phyloP scores from a whole-genome alignment of 2,113 vertebrate genomes.

The Charadrius vociferus region DNA sequence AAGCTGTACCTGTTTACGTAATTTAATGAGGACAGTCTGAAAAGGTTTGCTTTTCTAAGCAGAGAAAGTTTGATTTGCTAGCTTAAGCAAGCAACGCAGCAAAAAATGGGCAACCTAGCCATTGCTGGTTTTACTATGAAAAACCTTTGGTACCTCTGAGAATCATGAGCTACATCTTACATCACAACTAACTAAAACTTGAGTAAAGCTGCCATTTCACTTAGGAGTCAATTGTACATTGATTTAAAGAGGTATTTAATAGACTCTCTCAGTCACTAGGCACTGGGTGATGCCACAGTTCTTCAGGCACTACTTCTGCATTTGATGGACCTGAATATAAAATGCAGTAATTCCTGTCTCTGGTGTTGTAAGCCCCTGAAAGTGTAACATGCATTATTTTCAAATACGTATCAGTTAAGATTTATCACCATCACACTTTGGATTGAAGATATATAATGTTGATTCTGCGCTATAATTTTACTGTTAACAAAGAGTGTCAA shows the following conservation, averaged over 20 bases:
- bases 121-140: neutral
- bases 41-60: neutral
- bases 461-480: neutral
- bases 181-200: neutral
- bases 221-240: neutral
- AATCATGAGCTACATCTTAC: neutral
- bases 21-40: neutral
- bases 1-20: neutral
- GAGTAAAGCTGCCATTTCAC: neutral
- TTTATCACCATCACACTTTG: neutral
- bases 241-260: neutral
- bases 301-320: neutral
- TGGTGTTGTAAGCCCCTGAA: neutral
- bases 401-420: neutral
- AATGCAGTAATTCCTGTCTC: neutral
- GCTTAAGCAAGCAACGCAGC: neutral
- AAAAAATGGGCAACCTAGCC: neutral
- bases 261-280: neutral
- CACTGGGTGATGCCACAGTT: neutral
- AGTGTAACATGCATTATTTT: rapidly evolving
- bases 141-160: neutral
- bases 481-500: neutral
- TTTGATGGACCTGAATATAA: neutral
- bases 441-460: neutral
- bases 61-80: neutral